Base-by-base conservation (phyloP, 2,888 invertebrate species). In the Drosophila lacicola region DNA sequence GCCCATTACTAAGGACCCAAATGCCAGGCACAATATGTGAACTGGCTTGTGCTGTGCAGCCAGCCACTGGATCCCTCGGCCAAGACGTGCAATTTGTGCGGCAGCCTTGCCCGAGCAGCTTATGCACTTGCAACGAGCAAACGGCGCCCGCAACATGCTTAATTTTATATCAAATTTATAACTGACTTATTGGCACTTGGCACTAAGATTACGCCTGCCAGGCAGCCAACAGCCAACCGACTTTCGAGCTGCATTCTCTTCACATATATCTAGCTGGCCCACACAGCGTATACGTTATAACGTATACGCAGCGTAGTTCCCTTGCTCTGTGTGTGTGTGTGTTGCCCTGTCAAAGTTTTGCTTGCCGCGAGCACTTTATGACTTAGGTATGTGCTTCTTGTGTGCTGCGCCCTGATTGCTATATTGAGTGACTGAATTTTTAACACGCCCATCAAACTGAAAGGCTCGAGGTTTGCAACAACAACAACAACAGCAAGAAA, bases 141-240 rank as follows among this genome's bases (percentile, higher is more conserved):
- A 14, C 51, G 37, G 21, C 54, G 66, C 58, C 64, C 65, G 68
- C 66, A 81, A 70, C 74, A 74, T 82, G 71, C 80, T 82, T 88
- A 88, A 88, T 88, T 83, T 77, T 74, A 88, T 75, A 83, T 86
- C 79, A 89, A 86, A 89, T 89, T 86, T 89, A 89, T 88, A 86
- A 85, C 82, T 80, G 86, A 88, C 90, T 88, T 89, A 89, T 86
- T 85, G 88, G 80, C 89, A 88, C 70, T 87, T 82, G 83, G 88
- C 78, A 79, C 71, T 67, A 65, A 78, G 78, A 82, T 85, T 87
- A 79, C 77, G 87, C 78, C 81, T 66, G 71, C 71, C 60, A 75
- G 54, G 66, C 88, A 66, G 57, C 25, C 56, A 34, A 50, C 60
- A 47, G 45, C 13, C 36, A 13, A 36, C 36, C 29, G 53, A 41